Evolutionary conservation across 2,797 vertebrate genomes (phyloP).

Genomic region (Poliocrania exsul): DNA sequence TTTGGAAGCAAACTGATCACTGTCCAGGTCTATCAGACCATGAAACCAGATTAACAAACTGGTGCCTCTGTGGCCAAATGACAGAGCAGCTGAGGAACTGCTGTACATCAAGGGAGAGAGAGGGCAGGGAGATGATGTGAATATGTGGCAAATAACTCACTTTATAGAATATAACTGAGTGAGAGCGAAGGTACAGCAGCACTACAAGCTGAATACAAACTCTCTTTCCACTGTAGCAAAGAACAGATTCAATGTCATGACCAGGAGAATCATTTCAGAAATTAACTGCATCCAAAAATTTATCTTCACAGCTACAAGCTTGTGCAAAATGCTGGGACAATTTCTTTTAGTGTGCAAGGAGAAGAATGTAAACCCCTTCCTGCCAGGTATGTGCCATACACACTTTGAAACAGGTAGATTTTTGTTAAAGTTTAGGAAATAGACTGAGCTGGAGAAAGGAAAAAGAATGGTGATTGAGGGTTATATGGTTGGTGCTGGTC

Average conservation of each 20-base stretch:
- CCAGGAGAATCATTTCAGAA: neutral
- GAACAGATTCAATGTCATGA: neutral
- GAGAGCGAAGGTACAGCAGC: neutral
- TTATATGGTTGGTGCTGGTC: neutral
- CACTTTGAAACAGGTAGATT: neutral
- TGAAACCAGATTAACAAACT: conserved; percentile 52
- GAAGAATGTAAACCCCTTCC: neutral
- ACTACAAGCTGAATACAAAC: neutral
- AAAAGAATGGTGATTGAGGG: neutral
- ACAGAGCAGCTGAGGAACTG: conserved; percentile 8
- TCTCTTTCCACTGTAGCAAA: neutral
- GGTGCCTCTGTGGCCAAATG: conserved; percentile 16
- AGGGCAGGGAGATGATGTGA: neutral
- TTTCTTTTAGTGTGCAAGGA: neutral
- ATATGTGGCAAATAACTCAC: neutral
- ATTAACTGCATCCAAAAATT: neutral
- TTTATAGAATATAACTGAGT: conserved; percentile 30
- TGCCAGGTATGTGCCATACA: neutral
- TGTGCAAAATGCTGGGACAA: neutral
- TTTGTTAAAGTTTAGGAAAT: neutral
- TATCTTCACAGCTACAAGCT: neutral
- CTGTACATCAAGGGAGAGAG: neutral
- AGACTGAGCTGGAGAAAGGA: neutral
- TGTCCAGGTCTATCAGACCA: conserved; percentile 52
- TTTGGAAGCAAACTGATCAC: conserved; percentile 47